These are phyloP conservation scores for Megalurothrips usitatus DNA, from an alignment of 2,888 invertebrate genomes.

Conservation along the genomic window DNA sequence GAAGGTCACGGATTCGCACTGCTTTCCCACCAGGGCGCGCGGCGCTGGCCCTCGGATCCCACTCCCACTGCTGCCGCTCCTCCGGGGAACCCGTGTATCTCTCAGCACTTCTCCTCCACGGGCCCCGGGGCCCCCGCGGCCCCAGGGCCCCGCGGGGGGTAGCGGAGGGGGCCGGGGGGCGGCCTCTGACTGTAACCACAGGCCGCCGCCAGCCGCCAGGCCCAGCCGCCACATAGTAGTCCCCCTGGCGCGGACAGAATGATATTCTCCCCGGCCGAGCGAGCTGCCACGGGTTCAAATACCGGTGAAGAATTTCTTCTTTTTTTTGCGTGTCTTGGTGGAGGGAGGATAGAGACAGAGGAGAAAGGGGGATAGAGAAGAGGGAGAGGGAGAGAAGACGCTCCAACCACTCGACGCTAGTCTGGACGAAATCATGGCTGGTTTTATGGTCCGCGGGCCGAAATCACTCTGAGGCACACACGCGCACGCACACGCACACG, in stretches of 20 bases:
- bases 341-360: no score
- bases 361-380: no score
- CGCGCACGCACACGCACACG: no score
- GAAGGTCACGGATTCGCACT: conserved; percentile 24
- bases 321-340: not conserved
- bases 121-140: not conserved
- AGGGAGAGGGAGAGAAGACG: no score
- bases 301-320: no score
- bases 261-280: no score
- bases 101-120: conserved; percentile 15
- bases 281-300: no score
- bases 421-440: no score
- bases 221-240: not conserved
- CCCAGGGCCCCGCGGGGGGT: not conserved
- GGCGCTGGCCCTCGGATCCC: not conserved
- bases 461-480: no score
- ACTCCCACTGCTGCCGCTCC: no score
- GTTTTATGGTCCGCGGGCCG: no score
- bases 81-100: conserved; percentile 21
- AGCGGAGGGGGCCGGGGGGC: not conserved
- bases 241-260: not conserved
- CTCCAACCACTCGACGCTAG: no score
- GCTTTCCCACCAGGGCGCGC: not conserved
- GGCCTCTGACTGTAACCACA: not conserved
- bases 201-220: not conserved